Evolutionary conservation across 2,888 invertebrate genomes (phyloP).

Genomic region (Himalopsyche kuldschensis): DNA sequence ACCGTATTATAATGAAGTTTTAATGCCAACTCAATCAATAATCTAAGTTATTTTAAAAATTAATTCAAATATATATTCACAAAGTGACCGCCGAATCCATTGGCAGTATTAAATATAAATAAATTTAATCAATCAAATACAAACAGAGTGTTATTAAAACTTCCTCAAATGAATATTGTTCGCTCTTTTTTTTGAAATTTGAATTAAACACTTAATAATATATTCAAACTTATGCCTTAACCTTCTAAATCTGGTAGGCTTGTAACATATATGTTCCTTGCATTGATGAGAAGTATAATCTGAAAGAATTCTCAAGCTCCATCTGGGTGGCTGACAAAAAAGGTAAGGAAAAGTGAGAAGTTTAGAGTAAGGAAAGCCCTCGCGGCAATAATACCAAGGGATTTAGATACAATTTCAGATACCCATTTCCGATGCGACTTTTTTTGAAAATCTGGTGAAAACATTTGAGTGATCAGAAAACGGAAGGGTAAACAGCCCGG

Average conservation of each 20-base stretch:
- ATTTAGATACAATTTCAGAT: conserved; percentile 35
- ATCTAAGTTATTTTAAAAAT: too few relatives aligned
- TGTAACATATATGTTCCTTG: background rate
- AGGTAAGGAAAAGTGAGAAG: conserved; percentile 1
- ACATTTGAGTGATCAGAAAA: background rate
- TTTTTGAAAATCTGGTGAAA: background rate
- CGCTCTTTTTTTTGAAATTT: too few relatives aligned
- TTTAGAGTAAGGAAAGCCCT: background rate
- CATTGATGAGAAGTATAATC: background rate
- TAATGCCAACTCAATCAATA: too few relatives aligned
- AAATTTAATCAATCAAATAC: background rate
- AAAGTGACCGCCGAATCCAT: too few relatives aligned
- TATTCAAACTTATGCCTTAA: background rate
- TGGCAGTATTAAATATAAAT: too few relatives aligned
- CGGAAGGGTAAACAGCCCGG: background rate
- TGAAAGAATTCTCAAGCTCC: background rate
- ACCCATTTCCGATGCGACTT: background rate
- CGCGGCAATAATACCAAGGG: conserved; percentile 8
- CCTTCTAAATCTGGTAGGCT: background rate
- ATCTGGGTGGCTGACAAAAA: conserved; percentile 12
- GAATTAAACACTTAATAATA: background rate
- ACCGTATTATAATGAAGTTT: too few relatives aligned
- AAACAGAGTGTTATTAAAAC: background rate
- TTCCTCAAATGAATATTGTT: too few relatives aligned
- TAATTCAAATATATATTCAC: too few relatives aligned